Conservation (phyloP, 1,140 invertebrate species). For the Aphelinus atriplicis region DNA sequence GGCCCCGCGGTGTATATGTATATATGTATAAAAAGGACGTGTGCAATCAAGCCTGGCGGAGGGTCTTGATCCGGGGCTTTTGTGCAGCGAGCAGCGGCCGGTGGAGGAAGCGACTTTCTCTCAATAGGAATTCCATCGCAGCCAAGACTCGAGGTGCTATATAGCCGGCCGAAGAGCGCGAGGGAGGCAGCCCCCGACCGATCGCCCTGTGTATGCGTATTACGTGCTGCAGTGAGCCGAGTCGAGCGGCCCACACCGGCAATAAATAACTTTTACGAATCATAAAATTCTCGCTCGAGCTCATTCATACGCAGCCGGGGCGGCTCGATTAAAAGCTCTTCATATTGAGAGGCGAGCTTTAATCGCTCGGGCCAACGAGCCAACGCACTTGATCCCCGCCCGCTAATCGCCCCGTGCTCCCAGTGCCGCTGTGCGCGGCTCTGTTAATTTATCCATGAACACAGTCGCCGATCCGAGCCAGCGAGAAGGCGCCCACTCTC, state of each 20-base stretch:
- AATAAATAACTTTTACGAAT: slow-evolving; percentile 39
- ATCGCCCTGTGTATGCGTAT: no score
- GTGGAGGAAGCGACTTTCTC: slow-evolving; percentile 10
- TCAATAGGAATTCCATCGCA: slow-evolving; percentile 33
- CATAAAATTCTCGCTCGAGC: slow-evolving; percentile 33
- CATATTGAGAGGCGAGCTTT: background rate
- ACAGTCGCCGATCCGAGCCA: no score
- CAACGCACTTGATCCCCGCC: slow-evolving; percentile 6
- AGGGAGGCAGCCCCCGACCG: no score
- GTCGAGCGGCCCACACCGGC: background rate
- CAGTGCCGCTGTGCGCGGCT: no score
- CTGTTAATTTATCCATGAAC: slow-evolving; percentile 3
- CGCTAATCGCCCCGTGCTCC: background rate
- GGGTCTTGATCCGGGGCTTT: background rate
- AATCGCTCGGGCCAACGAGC: slow-evolving; percentile 10
- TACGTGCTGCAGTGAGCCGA: no score
- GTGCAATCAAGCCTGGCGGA: slow-evolving; percentile 25
- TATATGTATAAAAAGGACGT: slow-evolving; percentile 16
- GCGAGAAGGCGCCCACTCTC: no score
- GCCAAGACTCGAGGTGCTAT: background rate
- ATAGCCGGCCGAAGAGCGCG: no score
- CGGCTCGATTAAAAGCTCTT: background rate
- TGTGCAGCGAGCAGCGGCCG: no score
- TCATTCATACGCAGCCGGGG: slow-evolving; percentile 6
- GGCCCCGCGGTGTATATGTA: background rate